Percentiles rank a stretch among this genome's conserved stretches.
phyloP scores from a whole-genome alignment of 2,797 vertebrate genomes.

The Schizopygopsis pylzovi region DNA sequence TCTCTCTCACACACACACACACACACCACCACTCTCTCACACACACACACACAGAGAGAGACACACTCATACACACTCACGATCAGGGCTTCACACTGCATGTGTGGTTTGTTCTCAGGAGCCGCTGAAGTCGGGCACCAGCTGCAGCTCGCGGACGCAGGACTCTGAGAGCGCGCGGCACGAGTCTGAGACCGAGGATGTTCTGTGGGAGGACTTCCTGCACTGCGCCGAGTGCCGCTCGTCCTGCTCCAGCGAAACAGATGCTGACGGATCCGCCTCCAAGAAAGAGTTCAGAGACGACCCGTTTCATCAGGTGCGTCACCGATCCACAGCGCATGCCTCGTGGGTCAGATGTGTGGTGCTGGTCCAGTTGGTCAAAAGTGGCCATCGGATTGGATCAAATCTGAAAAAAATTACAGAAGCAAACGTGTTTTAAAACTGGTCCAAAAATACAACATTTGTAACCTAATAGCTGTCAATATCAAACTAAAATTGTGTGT shows the following conservation, averaged over 20 bases:
- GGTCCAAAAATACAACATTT: no score
- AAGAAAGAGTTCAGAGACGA: conserved; percentile 98
- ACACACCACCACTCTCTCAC: no score
- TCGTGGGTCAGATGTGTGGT: no score
- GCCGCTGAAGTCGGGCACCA: conserved; percentile 89
- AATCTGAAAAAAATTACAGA: no score
- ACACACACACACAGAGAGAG: no score
- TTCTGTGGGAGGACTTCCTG: conserved; percentile 97
- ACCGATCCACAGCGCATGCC: neutral
- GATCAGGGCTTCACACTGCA: neutral
- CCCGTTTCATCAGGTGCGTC: conserved; percentile 92
- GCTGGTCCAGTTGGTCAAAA: no score
- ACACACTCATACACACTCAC: no score
- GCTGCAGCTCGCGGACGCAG: conserved; percentile 91
- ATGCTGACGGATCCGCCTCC: conserved; percentile 87
- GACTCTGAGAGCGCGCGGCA: conserved; percentile 94
- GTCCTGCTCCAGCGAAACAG: conserved; percentile 93
- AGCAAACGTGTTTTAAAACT: no score
- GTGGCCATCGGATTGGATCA: neutral
- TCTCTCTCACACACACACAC: no score
- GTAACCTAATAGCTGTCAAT: no score
- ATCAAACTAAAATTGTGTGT: no score
- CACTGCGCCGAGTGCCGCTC: conserved; percentile 96
- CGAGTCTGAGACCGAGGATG: conserved; percentile 95
- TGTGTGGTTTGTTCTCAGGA: conserved; percentile 76